Evolutionary conservation across 2,113 vertebrate species (phyloP).

Genomic region (Siphamia tubifer): DNA sequence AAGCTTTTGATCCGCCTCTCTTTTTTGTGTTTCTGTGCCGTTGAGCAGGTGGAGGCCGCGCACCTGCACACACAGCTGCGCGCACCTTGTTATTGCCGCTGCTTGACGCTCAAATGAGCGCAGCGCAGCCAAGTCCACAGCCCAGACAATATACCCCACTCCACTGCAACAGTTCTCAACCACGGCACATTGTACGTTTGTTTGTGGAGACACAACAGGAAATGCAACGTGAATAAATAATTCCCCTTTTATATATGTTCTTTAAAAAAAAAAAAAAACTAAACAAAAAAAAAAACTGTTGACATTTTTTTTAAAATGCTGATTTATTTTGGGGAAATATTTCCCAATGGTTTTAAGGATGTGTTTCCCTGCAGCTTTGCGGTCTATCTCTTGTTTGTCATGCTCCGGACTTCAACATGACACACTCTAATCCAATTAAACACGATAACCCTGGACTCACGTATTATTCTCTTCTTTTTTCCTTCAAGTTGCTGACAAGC

Average conservation of each 20-base stretch:
- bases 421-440: slow-evolving; percentile 84
- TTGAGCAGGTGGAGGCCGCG: slow-evolving; percentile 69
- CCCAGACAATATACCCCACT: slow-evolving; percentile 22
- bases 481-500: slow-evolving; percentile 69
- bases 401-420: slow-evolving; percentile 65
- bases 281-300: not conserved
- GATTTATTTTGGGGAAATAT: not conserved
- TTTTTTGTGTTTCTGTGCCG: not conserved
- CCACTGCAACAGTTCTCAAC: slow-evolving; percentile 6
- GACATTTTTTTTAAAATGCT: too few species aligned
- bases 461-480: slow-evolving; percentile 64
- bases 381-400: slow-evolving; percentile 61
- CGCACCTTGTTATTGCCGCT: slow-evolving; percentile 68
- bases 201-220: not conserved
- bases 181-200: slow-evolving; percentile 9
- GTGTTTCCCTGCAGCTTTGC: slow-evolving; percentile 4
- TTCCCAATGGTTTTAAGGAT: not conserved
- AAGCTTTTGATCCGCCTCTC: not conserved
- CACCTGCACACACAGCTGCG: slow-evolving; percentile 66
- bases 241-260: not conserved
- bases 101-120: slow-evolving; percentile 62
- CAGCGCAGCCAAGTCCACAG: slow-evolving; percentile 49
- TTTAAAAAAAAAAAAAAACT: not conserved
- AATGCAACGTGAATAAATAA: not conserved
- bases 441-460: slow-evolving; percentile 73